phyloP scores from a whole-genome alignment of 2,797 vertebrate genomes.

The Eremophila alpestris region DNA sequence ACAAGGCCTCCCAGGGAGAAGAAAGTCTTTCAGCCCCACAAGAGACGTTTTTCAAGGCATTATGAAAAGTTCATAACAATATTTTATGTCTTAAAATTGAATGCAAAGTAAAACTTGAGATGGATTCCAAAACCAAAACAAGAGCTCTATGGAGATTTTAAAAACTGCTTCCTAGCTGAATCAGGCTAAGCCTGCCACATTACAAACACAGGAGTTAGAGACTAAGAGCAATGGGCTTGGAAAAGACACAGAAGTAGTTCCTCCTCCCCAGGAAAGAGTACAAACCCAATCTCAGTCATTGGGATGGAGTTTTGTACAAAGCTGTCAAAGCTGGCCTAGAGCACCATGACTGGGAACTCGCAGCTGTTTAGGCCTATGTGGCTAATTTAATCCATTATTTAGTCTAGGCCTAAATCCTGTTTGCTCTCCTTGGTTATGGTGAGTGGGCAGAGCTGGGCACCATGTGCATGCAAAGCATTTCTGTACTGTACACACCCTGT shows the following conservation, averaged over 20 bases:
- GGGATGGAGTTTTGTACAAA: neutral
- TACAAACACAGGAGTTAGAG: neutral
- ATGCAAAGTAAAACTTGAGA: slow-evolving; percentile 1
- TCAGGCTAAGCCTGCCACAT: neutral
- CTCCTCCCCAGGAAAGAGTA: neutral
- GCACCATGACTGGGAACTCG: neutral
- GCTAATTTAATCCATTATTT: neutral
- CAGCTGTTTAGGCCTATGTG: neutral
- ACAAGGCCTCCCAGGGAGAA: neutral
- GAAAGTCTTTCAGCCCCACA: slow-evolving; percentile 1
- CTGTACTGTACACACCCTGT: neutral
- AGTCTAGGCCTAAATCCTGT: neutral
- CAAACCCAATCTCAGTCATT: neutral
- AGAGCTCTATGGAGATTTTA: neutral
- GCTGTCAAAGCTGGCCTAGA: neutral
- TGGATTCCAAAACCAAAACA: neutral
- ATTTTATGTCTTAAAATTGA: slow-evolving; percentile 31
- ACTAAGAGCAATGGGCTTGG: neutral
- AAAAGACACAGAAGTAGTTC: neutral
- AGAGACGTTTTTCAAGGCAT: neutral
- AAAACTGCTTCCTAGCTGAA: neutral
- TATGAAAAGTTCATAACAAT: neutral
- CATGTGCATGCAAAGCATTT: neutral
- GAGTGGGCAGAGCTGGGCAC: neutral
- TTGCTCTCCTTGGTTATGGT: neutral